Conservation (phyloP, 2,888 invertebrate species). For the Aporophyla lueneburgensis region DNA sequence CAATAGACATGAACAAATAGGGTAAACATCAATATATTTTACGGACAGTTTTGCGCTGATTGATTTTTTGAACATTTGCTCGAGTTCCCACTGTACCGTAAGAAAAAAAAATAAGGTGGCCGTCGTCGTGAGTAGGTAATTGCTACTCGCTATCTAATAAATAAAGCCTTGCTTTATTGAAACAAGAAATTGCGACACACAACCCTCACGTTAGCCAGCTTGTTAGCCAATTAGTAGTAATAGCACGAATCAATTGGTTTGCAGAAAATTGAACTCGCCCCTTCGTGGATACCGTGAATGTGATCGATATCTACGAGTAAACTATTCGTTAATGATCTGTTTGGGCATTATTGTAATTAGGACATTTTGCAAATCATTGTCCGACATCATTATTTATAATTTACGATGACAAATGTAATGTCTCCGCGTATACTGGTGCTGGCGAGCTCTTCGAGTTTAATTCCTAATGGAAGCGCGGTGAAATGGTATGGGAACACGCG, state of each 20-base stretch:
- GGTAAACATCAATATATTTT: conserved; percentile 43
- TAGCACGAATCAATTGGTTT: conserved; percentile 79
- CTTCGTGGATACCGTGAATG: conserved; percentile 53
- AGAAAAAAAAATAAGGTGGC: conserved; percentile 72
- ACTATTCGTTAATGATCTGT: conserved; percentile 64
- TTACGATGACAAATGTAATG: conserved; percentile 72
- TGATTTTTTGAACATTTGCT: conserved; percentile 86
- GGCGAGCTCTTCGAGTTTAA: conserved; percentile 72
- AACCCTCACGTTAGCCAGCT: conserved; percentile 75
- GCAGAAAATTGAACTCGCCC: conserved; percentile 72
- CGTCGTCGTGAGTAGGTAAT: conserved; percentile 75
- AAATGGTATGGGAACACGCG: conserved; percentile 71
- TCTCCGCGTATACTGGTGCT: conserved; percentile 59
- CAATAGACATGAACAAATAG: conserved; percentile 32
- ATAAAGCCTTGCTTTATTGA: conserved; percentile 82
- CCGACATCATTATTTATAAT: conserved; percentile 82
- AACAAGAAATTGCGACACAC: conserved; percentile 85
- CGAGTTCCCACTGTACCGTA: conserved; percentile 80
- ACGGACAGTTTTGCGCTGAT: conserved; percentile 73
- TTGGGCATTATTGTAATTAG: conserved; percentile 81
- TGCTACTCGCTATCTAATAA: conserved; percentile 77
- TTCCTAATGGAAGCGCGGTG: conserved; percentile 78
- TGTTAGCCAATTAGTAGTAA: conserved; percentile 81
- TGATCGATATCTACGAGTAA: conserved; percentile 73
- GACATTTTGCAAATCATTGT: conserved; percentile 86